Evolutionary conservation across 2,113 vertebrate species (phyloP).

Genomic region (Aramus guarauna): DNA sequence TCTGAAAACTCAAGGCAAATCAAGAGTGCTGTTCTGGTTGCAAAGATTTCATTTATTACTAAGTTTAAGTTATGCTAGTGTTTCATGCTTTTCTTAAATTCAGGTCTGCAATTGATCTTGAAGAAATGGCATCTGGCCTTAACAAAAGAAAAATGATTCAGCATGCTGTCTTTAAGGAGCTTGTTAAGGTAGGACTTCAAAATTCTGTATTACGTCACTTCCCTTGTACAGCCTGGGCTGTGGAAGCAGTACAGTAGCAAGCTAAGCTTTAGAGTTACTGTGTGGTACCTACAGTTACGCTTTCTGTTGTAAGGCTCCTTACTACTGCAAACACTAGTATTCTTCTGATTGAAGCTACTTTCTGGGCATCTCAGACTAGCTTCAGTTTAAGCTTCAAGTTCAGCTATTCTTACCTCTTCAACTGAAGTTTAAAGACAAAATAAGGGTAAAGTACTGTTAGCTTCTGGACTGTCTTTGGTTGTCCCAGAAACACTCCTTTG

Average conservation of each 20-base stretch:
- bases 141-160: slow-evolving; percentile 99
- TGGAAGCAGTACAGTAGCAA: neutral
- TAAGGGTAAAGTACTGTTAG: neutral
- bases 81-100: slow-evolving; percentile 3
- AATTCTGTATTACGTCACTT: neutral
- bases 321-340: neutral
- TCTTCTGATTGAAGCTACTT: neutral
- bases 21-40: neutral
- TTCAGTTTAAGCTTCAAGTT: neutral
- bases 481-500: neutral
- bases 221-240: neutral
- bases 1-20: neutral
- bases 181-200: slow-evolving; percentile 88
- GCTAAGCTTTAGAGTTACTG: neutral
- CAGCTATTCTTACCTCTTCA: neutral
- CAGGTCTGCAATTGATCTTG: slow-evolving; percentile 96
- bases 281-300: neutral
- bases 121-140: slow-evolving; percentile 98
- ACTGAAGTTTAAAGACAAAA: neutral
- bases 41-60: neutral
- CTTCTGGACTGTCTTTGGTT: neutral
- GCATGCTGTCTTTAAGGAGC: slow-evolving; percentile 97
- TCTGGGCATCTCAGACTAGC: neutral
- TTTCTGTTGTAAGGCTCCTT: neutral
- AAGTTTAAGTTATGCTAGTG: neutral